A percentile compares a stretch with the other conserved stretches of the same genome.
Evolutionary conservation across 2,113 vertebrate genomes (phyloP).

Genomic region (Leptobrachium ailaonicum): DNA sequence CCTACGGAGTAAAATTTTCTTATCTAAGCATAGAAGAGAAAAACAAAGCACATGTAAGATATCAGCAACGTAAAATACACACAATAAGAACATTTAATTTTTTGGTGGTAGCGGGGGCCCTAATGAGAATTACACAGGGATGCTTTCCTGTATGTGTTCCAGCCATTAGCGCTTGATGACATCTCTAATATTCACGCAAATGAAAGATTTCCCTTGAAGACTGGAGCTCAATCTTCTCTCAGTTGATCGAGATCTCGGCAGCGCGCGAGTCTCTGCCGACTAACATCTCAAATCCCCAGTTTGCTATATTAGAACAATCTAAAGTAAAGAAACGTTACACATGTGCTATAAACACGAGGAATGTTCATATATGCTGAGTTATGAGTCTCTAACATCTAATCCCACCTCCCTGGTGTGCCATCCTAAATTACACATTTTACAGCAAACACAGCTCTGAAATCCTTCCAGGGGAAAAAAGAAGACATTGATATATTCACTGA

Average conservation of each 20-base stretch:
- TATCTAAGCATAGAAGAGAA: too few relatives aligned
- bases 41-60: too few relatives aligned
- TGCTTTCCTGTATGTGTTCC: too few relatives aligned
- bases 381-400: constrained; percentile 9
- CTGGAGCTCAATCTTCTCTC: too few relatives aligned
- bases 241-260: too few relatives aligned
- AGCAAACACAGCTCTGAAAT: constrained; percentile 1
- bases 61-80: too few relatives aligned
- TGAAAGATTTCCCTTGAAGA: background rate
- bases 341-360: constrained; percentile 4
- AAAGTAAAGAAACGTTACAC: background rate
- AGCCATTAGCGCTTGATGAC: too few relatives aligned
- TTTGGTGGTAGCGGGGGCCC: too few relatives aligned
- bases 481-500: background rate
- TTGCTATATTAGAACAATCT: background rate
- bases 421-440: constrained; percentile 20
- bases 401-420: background rate
- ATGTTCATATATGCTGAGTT: constrained; percentile 7
- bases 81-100: too few relatives aligned
- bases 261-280: background rate
- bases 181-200: background rate
- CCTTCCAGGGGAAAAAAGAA: background rate
- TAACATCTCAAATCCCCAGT: background rate
- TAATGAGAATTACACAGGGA: too few relatives aligned
- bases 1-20: too few relatives aligned